Evolutionary conservation across 2,888 invertebrate genomes (phyloP).

Genomic region (Hirtodrosophila confusa): DNA sequence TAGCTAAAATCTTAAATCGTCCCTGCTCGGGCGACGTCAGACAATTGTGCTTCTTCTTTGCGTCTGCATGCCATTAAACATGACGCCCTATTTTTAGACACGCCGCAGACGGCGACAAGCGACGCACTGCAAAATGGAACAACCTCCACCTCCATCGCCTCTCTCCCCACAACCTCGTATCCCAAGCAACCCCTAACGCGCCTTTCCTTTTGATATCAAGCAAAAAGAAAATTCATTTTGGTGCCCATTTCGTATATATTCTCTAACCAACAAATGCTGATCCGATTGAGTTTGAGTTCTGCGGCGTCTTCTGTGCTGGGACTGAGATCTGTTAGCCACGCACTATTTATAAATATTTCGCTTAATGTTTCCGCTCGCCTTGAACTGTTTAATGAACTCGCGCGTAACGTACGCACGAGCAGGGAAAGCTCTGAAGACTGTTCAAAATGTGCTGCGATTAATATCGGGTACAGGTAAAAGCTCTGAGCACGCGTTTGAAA

Average conservation of each 20-base stretch:
- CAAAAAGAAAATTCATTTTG: constrained; percentile 11
- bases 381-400: constrained; percentile 75
- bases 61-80: constrained; percentile 78
- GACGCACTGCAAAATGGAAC: constrained; percentile 63
- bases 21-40: constrained; percentile 57
- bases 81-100: constrained; percentile 72
- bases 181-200: not conserved
- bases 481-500: not conserved
- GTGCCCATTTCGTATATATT: constrained; percentile 6
- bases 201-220: constrained; percentile 38
- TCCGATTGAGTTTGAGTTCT: constrained; percentile 31
- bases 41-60: constrained; percentile 69
- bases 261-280: constrained; percentile 5
- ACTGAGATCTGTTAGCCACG: constrained; percentile 28
- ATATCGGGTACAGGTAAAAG: constrained; percentile 24
- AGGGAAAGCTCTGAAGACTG: constrained; percentile 3
- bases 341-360: constrained; percentile 72
- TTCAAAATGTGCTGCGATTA: constrained; percentile 10
- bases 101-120: constrained; percentile 61
- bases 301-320: not conserved
- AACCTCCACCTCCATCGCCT: not conserved
- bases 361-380: constrained; percentile 79
- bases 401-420: constrained; percentile 25
- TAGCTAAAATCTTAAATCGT: constrained; percentile 20
- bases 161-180: not conserved